Evolutionary conservation across 2,888 invertebrate species (phyloP).

Genomic region (Sisyra terminalis): DNA sequence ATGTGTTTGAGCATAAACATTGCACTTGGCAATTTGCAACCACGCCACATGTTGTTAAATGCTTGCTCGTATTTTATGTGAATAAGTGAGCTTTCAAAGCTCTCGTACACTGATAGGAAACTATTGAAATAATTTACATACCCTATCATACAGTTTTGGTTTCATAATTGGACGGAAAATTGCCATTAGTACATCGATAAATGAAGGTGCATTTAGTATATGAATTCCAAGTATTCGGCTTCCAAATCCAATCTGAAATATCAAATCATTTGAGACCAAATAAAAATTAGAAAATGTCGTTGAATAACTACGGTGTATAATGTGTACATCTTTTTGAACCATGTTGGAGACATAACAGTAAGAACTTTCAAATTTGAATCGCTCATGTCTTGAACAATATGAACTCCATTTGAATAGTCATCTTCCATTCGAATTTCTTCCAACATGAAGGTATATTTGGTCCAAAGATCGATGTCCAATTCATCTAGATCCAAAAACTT

Average conservation of each 20-base stretch:
- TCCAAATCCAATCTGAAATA: too few relatives aligned
- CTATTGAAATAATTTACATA: neutral
- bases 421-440: neutral
- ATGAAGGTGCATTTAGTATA: constrained; percentile 2
- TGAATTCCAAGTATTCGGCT: neutral
- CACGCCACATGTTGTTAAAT: too few relatives aligned
- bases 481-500: too few relatives aligned
- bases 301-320: too few relatives aligned
- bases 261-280: too few relatives aligned
- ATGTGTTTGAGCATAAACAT: neutral
- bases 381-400: neutral
- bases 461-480: too few relatives aligned
- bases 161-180: neutral
- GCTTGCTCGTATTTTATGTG: neutral
- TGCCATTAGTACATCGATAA: neutral
- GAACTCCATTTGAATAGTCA: constrained; percentile 1
- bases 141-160: constrained; percentile 4
- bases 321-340: neutral
- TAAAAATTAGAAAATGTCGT: too few relatives aligned
- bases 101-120: neutral
- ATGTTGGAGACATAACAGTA: neutral
- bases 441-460: neutral
- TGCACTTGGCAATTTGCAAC: neutral
- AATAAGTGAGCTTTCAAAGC: neutral
- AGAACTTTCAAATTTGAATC: neutral